Evolutionary conservation across 2,113 vertebrate species (phyloP).

Genomic region (Plecturocebus donacophilus): DNA sequence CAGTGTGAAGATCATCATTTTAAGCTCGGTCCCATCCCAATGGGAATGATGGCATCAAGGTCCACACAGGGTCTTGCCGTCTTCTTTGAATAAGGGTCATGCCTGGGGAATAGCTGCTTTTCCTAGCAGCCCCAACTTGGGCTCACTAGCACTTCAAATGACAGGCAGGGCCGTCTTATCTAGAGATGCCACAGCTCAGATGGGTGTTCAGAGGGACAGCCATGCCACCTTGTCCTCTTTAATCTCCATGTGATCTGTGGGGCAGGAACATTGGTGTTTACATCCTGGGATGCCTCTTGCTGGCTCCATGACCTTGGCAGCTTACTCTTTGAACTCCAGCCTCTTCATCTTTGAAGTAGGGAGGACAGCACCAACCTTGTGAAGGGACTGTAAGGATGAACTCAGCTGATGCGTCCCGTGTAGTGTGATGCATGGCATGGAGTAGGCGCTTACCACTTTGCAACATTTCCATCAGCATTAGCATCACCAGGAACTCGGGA

Average conservation of each 20-base stretch:
- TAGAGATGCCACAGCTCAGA: not conserved
- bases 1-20: conserved; percentile 33
- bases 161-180: too few relatives aligned
- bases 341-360: not conserved
- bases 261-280: not conserved
- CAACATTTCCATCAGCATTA: not conserved
- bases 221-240: too few relatives aligned
- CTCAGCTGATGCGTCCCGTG: not conserved
- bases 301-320: not conserved
- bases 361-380: not conserved
- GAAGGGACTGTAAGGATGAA: not conserved
- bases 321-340: not conserved
- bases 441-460: not conserved
- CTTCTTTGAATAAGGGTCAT: not conserved
- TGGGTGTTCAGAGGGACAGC: too few relatives aligned
- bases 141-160: not conserved
- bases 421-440: not conserved
- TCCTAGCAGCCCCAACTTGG: not conserved
- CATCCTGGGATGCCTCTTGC: not conserved
- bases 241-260: not conserved
- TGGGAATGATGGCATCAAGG: not conserved
- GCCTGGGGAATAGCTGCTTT: not conserved
- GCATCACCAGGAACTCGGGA: not conserved
- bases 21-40: not conserved
- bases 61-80: not conserved